These are phyloP conservation scores for Blastobasis lacticolella DNA, from an alignment of 2,888 invertebrate genomes.

Conservation along the genomic window DNA sequence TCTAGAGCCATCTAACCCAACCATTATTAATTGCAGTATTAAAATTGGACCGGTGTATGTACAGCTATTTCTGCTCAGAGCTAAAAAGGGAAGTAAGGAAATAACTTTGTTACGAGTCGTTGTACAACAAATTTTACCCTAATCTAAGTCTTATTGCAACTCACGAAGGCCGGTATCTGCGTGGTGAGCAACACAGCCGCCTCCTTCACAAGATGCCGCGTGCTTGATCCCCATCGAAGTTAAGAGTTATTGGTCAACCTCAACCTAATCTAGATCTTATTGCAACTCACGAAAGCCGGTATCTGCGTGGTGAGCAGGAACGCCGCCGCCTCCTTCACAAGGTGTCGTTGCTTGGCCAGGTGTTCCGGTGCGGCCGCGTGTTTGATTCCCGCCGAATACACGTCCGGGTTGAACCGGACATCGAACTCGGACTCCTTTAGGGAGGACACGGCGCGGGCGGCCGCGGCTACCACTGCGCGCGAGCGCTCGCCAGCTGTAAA, in stretches of 20 bases:
- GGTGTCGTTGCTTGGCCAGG: slow-evolving; percentile 87
- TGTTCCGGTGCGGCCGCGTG: slow-evolving; percentile 82
- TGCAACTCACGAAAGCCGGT: slow-evolving; percentile 87
- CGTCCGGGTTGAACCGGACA: slow-evolving; percentile 98
- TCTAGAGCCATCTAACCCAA: too few species aligned
- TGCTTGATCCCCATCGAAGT: slow-evolving; percentile 94
- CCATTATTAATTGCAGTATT: too few species aligned
- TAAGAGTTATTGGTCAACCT: too few species aligned
- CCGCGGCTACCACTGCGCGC: slow-evolving; percentile 90
- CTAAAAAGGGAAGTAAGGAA: too few species aligned
- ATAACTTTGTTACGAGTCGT: too few species aligned
- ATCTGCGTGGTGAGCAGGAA: slow-evolving; percentile 95
- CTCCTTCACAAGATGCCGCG: slow-evolving; percentile 90
- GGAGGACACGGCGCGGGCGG: slow-evolving; percentile 93
- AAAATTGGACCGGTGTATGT: too few species aligned
- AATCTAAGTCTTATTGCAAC: slow-evolving; percentile 28
- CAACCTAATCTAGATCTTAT: too few species aligned
- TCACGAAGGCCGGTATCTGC: slow-evolving; percentile 95
- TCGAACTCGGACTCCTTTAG: slow-evolving; percentile 97
- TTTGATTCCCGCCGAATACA: slow-evolving; percentile 94
- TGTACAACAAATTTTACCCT: too few species aligned
- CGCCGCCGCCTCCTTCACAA: slow-evolving; percentile 96
- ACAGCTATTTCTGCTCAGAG: too few species aligned
- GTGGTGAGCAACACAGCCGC: slow-evolving; percentile 95
- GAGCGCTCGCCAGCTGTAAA: slow-evolving; percentile 82